These are phyloP conservation scores for Fabriciana adippe DNA, from an alignment of 2,888 invertebrate genomes.

Conservation along the genomic window DNA sequence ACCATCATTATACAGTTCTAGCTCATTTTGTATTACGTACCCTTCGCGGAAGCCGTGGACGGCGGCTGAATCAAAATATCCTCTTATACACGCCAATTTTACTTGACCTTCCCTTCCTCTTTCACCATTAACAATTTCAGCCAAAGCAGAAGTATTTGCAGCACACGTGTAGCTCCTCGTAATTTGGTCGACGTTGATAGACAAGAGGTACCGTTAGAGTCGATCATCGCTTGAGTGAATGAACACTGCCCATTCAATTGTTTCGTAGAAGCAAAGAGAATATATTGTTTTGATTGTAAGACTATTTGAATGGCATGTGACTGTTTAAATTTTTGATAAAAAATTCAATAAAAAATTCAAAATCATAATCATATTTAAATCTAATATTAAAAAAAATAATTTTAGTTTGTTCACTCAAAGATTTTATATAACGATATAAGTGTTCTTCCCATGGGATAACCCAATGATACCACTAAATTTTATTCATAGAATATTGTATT, in stretches of 20 bases:
- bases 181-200: conserved; percentile 57
- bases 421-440: no score
- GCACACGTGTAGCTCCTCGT: conserved; percentile 34
- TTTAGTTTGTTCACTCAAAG: no score
- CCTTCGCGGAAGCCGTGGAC: conserved; percentile 74
- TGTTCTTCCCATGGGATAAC: no score
- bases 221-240: conserved; percentile 72
- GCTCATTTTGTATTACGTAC: conserved; percentile 52
- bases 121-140: conserved; percentile 27
- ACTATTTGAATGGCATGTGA: conserved; percentile 32
- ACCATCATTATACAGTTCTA: conserved; percentile 41
- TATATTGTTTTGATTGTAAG: conserved; percentile 57
- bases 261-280: conserved; percentile 67
- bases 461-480: no score
- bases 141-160: conserved; percentile 22
- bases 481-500: no score
- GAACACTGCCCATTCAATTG: conserved; percentile 66
- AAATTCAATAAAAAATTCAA: no score
- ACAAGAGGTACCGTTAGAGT: conserved; percentile 68
- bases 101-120: conserved; percentile 31
- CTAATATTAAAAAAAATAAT: no score
- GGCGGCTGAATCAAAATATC: conserved; percentile 75
- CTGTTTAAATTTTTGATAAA: not conserved
- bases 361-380: no score
- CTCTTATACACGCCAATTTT: conserved; percentile 52